Evolutionary conservation across 2,797 vertebrate genomes (phyloP), one percentile per base, ranked within the genome.

Genomic region (Craterocephalus amniculus): DNA sequence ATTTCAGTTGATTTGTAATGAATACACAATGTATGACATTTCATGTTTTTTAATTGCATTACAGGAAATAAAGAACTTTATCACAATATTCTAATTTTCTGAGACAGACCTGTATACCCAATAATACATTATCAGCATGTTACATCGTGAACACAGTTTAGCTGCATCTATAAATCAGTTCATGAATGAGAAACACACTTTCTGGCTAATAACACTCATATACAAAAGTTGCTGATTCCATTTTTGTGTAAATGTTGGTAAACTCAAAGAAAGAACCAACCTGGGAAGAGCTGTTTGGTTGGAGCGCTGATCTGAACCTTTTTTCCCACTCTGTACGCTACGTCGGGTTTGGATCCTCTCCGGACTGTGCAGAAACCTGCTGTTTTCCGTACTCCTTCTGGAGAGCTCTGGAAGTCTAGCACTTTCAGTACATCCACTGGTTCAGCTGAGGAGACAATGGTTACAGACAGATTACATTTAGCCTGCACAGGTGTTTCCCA

Each of bases 201-300:
- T 48, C 45, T 60, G 4, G 26, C 59, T 13, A 43, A 11, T 24
- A 2, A 3, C 49, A 43, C 16, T 9, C 12, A 22, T 32, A 5
- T 4, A 18, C 3, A 59, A 58, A 38, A 14, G 12, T 31, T 16
- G 5, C 55, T 35, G 35, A 16, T 65, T 73, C 10, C 35, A 10
- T 26, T 31, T 54, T 69, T 13, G 12, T 36, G 32, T 12, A 66
- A 67, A 67, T 27, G 13, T 22, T 65, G 13, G 1, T 27, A 12
- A 63, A 43, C n/a, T n/a, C 40, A 36, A 14, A 40, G 11, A 49
- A 57, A 20, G 4, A 12, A 63, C 43, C 89, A 93, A 98, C 98
- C 96, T 96, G 97, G 95, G 89, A 97, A 99, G 70, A 99, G 91
- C 73, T 98, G 96, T 75, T 95, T 97, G 56, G 97, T 99, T 6